Base-by-base conservation (phyloP, 2,888 invertebrate species). In the Trimorus sp. region DNA sequence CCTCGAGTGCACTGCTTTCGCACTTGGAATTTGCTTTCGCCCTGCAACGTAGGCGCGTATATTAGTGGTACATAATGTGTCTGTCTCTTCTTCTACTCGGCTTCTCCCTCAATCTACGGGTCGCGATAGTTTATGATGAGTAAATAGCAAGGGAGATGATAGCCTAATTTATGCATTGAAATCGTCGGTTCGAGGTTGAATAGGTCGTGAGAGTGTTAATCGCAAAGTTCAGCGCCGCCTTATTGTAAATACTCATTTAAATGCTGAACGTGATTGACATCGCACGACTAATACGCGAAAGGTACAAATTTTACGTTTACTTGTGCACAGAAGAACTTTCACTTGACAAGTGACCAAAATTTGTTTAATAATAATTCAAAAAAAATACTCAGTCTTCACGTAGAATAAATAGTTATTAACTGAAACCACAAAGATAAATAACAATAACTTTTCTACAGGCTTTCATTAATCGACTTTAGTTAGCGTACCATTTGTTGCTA, bases 81-180 rank as follows among this genome's bases (percentile, higher is more conserved):
- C 77, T 76, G 65, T 73, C 73, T 69, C 69, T 68, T 71, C 71
- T 73, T 66, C 71, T 51, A 6, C 56, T 70, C 56, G 56, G 16
- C 69, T 65, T 70, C 79, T 74, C 74, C 66, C 53, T 69, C 73
- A 62, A 65, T 62, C 49, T 70, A 60, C 58, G 40, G 69, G 78
- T 77, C 80, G 62, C 75, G 59, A 48, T 81, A 68, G 80, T 83
- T 81, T 68, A 83, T 65, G 80, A 68, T 53, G 71, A 78, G 71
- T 78, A 79, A 80, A 83, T 77, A 78, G 77, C 74, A 54, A 16
- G 53, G 42, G 71, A 69, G 79, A 83, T 73, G 80, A 78, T 80
- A 79, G 75, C 75, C 79, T 79, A 80, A 80, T 83, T 83, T 83
- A 83, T 83, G 78, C 77, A 78, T 78, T 75, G 80, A 83, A 83